Base-by-base conservation (phyloP, 2,888 invertebrate species). In the Drosophila mettleri region DNA sequence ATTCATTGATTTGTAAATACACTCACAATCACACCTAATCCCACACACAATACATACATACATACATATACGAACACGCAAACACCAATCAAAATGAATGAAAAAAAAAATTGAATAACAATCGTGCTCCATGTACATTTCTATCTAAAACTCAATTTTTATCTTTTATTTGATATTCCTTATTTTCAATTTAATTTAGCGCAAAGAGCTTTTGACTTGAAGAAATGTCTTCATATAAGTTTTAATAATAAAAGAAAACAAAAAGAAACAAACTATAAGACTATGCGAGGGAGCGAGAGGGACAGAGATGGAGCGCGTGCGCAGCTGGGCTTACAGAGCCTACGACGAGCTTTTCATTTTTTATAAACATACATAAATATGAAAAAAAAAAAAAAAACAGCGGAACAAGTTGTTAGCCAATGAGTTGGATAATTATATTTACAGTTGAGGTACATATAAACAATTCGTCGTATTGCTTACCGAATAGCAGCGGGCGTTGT, bases 1-100 rank as follows among this genome's bases (percentile, higher is more conserved):
- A 29, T 65, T 74, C 72, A 78, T 78, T 46, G 39, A 66, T 66
- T 39, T 78, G 74, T 78, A 78, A 78, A 78, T 78, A 78, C 63
- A 74, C 62, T 49, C 49, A 61, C 38, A 38, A 34, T 57, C 48
- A 64, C 61, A 68, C 39, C 46, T 31, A 49, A 29, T 20, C 39
- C 31, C 53, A 46, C 14, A 38, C 10, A 22, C 22, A n/a, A n/a
- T n/a, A 22, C n/a, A 14, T 2, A 18, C 10, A n/a, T n/a, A n/a
- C n/a, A n/a, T n/a, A n/a, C n/a, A n/a, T n/a, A n/a, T n/a, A n/a
- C n/a, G n/a, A n/a, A 20, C 12, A 22, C 24, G 39, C 51, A 59
- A 54, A 49, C 51, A 54, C 45, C 39, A 59, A 59, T 38, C 72
- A 57, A 41, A 69, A 58, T 31, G 41, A 43, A 58, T 4, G 43